A percentile compares a stretch with the other conserved stretches of the same genome.
These are phyloP conservation scores for Zaprionus capensis DNA, from an alignment of 1,140 invertebrate species.

Conservation along the genomic window DNA sequence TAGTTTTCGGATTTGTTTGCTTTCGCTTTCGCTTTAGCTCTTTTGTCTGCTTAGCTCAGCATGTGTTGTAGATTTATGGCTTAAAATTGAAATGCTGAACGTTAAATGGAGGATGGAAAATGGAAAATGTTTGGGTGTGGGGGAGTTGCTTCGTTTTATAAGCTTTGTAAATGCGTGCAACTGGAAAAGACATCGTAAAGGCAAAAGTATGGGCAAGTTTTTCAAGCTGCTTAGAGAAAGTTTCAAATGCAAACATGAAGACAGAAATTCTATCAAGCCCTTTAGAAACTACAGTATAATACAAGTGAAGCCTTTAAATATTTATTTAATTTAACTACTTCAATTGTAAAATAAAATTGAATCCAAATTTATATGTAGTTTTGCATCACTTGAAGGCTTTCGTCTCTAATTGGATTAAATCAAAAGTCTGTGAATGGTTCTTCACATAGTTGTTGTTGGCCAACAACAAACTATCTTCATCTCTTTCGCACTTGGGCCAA, in stretches of 20 bases:
- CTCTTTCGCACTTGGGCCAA: too few relatives aligned
- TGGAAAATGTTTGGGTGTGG: slow-evolving; percentile 32
- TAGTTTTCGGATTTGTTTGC: slow-evolving; percentile 53
- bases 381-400: too few relatives aligned
- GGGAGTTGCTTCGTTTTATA: slow-evolving; percentile 37
- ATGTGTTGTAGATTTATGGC: slow-evolving; percentile 72
- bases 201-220: neutral
- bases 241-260: slow-evolving; percentile 64
- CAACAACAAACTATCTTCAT: too few relatives aligned
- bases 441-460: too few relatives aligned
- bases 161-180: slow-evolving; percentile 54
- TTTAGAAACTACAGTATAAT: neutral
- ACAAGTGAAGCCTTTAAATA: too few relatives aligned
- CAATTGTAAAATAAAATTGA: too few relatives aligned
- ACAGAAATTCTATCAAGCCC: neutral
- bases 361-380: too few relatives aligned
- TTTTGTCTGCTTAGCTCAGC: slow-evolving; percentile 32
- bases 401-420: too few relatives aligned
- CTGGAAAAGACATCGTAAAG: slow-evolving; percentile 6
- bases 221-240: slow-evolving; percentile 57
- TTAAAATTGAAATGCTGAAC: slow-evolving; percentile 44
- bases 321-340: neutral
- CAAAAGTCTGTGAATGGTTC: too few relatives aligned
- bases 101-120: slow-evolving; percentile 13
- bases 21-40: slow-evolving; percentile 11